Conservation (phyloP, 2,113 vertebrate species). For the Ochotona princeps region DNA sequence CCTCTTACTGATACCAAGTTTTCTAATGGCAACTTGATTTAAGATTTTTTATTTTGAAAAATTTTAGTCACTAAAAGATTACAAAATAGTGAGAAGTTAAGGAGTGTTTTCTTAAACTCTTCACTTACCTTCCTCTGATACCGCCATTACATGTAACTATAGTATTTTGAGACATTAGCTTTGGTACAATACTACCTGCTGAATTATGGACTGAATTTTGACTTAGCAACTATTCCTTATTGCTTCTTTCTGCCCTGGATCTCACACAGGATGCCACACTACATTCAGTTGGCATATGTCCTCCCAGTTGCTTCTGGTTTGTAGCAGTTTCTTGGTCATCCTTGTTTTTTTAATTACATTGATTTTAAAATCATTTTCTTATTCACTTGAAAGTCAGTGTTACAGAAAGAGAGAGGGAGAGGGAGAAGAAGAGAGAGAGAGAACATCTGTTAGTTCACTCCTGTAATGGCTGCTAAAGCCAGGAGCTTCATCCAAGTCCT, state of each 20-base stretch:
- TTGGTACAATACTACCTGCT: background rate
- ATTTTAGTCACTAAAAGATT: background rate
- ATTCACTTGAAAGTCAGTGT: too few relatives aligned
- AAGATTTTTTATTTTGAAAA: background rate
- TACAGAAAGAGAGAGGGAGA: too few relatives aligned
- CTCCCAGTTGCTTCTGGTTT: background rate
- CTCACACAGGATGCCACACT: too few relatives aligned
- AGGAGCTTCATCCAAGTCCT: too few relatives aligned
- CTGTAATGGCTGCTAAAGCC: too few relatives aligned
- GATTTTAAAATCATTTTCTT: too few relatives aligned
- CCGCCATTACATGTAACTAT: background rate
- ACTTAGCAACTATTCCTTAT: background rate
- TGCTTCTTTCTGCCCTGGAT: background rate
- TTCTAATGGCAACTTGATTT: slow-evolving; percentile 29
- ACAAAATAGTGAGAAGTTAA: background rate
- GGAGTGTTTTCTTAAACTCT: background rate
- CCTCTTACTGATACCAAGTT: background rate
- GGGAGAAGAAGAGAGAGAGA: too few relatives aligned
- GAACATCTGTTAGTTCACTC: too few relatives aligned
- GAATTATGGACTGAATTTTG: background rate
- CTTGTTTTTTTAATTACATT: background rate
- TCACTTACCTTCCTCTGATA: background rate
- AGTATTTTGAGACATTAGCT: background rate
- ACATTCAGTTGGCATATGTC: background rate
- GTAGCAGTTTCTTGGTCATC: slow-evolving; percentile 11